Evolutionary conservation across 1,140 invertebrate species (phyloP).

Genomic region (Lasioglossum albipes): DNA sequence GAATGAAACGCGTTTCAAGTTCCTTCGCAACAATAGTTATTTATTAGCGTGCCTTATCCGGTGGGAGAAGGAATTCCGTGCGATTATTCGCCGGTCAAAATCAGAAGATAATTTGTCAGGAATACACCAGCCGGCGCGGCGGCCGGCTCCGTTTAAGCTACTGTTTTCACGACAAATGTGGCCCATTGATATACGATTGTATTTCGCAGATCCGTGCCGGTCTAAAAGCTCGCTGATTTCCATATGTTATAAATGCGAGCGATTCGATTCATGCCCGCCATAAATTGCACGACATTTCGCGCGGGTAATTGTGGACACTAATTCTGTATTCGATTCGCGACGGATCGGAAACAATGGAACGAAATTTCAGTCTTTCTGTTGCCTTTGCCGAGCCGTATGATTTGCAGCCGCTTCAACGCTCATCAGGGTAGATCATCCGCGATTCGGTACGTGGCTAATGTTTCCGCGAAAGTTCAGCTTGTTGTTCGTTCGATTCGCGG

Average conservation of each 20-base stretch:
- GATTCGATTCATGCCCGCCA: slow-evolving; percentile 27
- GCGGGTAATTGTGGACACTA: slow-evolving; percentile 43
- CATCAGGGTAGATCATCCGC: background rate
- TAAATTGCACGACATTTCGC: slow-evolving; percentile 44
- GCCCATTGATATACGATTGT: slow-evolving; percentile 36
- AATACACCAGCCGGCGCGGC: background rate
- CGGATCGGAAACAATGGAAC: background rate
- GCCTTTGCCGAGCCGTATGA: background rate
- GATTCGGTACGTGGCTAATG: background rate
- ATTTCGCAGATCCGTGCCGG: slow-evolving; percentile 4
- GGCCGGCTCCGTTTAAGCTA: slow-evolving; percentile 27
- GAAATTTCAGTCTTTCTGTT: slow-evolving; percentile 2
- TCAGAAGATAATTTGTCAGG: slow-evolving; percentile 41
- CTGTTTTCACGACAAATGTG: slow-evolving; percentile 38
- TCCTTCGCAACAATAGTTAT: background rate
- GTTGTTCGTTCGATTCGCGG: background rate
- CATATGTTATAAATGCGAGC: slow-evolving; percentile 46
- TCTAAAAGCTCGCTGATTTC: slow-evolving; percentile 43
- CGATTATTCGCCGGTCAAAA: slow-evolving; percentile 28
- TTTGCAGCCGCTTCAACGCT: background rate
- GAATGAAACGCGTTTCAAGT: slow-evolving; percentile 17
- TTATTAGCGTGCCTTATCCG: background rate
- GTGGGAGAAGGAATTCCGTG: slow-evolving; percentile 21
- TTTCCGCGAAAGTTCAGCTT: background rate
- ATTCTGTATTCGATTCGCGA: slow-evolving; percentile 35